Base-by-base conservation (phyloP, 1,140 invertebrate genomes). In the Halotydeus destructor region DNA sequence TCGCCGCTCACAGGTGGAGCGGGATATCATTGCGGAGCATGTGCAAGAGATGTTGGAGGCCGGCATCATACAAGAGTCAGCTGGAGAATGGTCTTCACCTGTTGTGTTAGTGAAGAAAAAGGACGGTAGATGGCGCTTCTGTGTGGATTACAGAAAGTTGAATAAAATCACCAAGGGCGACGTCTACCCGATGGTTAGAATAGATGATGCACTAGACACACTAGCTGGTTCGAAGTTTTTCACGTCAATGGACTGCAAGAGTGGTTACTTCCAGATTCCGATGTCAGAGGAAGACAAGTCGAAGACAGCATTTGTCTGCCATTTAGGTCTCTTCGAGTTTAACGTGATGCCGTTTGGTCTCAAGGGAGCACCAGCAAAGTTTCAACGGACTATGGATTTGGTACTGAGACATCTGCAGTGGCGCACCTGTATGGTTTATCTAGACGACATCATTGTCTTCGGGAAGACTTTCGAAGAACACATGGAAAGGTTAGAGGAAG, bases 131-230 rank as follows among this genome's bases (percentile, higher is more conserved):
- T 34, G 52, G 25, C 49, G 59, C 43, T 47, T 65, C 47, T 63
- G 56, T 49, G 45, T 66, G 0, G 62, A 69, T 48, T 69, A 57
- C 47, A 32, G 66, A 14, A 25, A 41, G n/a, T 37, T 70, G 16
- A 69, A 69, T 47, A 9, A 18, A 41, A 52, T 41, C 1, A 66
- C 57, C 0, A 53, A 53, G 0, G 51, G 54, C 38, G 64, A 70
- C 47, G 53, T 48, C 26, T 71, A 61, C 50, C 67, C 69, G 49
- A 42, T 70, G 2, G 64, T 60, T 0, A 28, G 52, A 5, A 63
- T 69, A 16, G 58, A 65, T n/a, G 61, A 65, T 19, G 50, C 49
- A 8, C 43, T 71, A 3, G 47, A 57, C 23, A 43, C 37, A 3
- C 44, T 69, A 1, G 19, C 44, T 0, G 60, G 58, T 1, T 50